Base-by-base conservation (phyloP, 2,113 vertebrate genomes). In the Pomatorhinus ruficollis region DNA sequence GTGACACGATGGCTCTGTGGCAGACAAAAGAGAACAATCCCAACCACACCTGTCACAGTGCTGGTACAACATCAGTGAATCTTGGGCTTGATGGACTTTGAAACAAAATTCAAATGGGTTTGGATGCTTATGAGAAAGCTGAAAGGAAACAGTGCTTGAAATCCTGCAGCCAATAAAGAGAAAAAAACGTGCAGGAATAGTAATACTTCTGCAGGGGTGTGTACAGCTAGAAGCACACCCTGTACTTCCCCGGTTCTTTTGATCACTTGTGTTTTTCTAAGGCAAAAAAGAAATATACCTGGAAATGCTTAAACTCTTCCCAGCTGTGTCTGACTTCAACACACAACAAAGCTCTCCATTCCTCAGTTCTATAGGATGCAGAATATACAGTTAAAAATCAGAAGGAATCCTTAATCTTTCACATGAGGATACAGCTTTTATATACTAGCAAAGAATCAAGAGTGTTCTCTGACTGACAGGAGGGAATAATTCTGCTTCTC, bases 191-290 rank as follows among this genome's bases (percentile, higher is more conserved):
- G 8, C n/a, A 78, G 60, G 57, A 79, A 40, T 45, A 75, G 64
- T 3, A 59, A 5, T 13, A 4, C 8, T 72, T 74, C 57, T 27
- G 15, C 33, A 53, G 15, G 11, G 4, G 10, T 47, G 10, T 33
- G 18, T n/a, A 37, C 4, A 5, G 30, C 15, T 47, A 24, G 19
- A 60, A 80, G 4, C 18, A 9, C 3, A 2, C 3, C 1, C 9
- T 66, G 44, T 76, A 13, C 18, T 91, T 90, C n/a, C 14, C 16
- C n/a, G 12, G 6, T 18, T 82, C 3, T 37, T 49, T 56, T 57
- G 14, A 28, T 44, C 28, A 11, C 3, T 21, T 23, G 24, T 14
- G 9, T 11, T 3, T 28, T 42, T 60, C 63, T 35, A 40, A 75
- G 13, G 20, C n/a, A 54, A 59, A 87, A 60, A 11, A n/a, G 10